Evolutionary conservation across 35 echinoderm and acorn worm species (phyloP).

Genomic region (Holothuria glaberrima): DNA sequence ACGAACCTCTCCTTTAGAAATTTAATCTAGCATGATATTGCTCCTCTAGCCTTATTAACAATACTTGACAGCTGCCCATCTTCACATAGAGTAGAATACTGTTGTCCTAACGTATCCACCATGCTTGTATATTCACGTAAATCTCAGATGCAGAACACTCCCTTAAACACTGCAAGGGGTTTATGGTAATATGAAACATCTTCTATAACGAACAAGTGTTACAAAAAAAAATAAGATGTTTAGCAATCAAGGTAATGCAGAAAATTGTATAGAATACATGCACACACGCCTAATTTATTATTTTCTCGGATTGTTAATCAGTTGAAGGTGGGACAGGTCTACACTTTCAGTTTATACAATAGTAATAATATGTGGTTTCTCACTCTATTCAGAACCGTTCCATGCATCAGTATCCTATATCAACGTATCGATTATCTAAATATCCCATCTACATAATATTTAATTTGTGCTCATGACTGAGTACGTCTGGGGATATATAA

Average conservation of each 20-base stretch:
- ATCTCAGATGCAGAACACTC: background rate
- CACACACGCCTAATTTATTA: background rate
- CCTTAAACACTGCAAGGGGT: background rate
- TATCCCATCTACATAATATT: background rate
- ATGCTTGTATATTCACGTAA: no score
- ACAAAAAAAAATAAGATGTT: background rate
- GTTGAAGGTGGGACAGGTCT: background rate
- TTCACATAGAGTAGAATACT: no score
- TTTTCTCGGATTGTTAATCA: background rate
- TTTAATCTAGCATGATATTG: no score
- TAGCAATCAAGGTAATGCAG: no score
- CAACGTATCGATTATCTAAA: slow-evolving; percentile 1
- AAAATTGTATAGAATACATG: background rate
- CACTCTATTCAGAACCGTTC: background rate
- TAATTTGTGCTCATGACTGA: background rate
- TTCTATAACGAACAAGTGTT: background rate
- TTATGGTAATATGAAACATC: background rate
- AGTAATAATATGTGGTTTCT: background rate
- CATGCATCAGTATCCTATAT: background rate
- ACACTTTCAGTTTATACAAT: background rate
- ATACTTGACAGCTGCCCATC: no score
- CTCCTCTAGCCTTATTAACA: no score
- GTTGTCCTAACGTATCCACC: no score
- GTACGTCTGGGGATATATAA: background rate
- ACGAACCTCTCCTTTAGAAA: no score